These are phyloP conservation scores for Octodon degus DNA, from an alignment of 2,113 vertebrate genomes.

Conservation along the genomic window DNA sequence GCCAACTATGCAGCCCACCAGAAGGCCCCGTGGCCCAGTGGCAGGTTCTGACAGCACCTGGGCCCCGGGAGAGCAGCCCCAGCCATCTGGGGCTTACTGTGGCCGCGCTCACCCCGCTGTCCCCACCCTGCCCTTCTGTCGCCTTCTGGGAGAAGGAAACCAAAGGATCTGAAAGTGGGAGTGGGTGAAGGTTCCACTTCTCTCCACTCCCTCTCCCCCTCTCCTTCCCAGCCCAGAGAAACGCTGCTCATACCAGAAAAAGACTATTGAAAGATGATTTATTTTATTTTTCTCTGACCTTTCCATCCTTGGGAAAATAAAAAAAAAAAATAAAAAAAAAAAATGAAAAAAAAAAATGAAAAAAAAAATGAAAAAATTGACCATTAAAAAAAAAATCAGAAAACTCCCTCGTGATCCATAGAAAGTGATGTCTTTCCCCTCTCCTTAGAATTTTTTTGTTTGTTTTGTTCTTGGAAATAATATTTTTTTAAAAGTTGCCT, in stretches of 20 bases:
- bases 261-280: constrained; percentile 86
- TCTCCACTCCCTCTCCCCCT: constrained; percentile 33
- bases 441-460: constrained; percentile 60
- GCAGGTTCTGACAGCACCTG: constrained; percentile 49
- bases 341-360: constrained; percentile 71
- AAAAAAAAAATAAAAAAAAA: constrained; percentile 2
- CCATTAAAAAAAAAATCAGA: constrained; percentile 67
- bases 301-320: constrained; percentile 85
- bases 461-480: constrained; percentile 88
- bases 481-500: constrained; percentile 89
- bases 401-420: constrained; percentile 71
- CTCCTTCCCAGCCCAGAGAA: constrained; percentile 79
- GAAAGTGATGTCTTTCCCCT: constrained; percentile 82
- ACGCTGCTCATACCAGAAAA: constrained; percentile 83
- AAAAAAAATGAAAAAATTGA: constrained; percentile 47
- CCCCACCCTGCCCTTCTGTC: constrained; percentile 79
- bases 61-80: constrained; percentile 67
- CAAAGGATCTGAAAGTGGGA: constrained; percentile 86
- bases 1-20: constrained; percentile 84
- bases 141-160: constrained; percentile 87
- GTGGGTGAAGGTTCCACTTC: constrained; percentile 35
- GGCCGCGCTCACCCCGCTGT: constrained; percentile 66
- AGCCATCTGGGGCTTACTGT: background rate
- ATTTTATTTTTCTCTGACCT: constrained; percentile 86
- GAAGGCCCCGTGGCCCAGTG: constrained; percentile 70